Evolutionary conservation across 2,888 invertebrate genomes (phyloP), one percentile per base, ranked within the genome.

Genomic region (Lissonota sp.): DNA sequence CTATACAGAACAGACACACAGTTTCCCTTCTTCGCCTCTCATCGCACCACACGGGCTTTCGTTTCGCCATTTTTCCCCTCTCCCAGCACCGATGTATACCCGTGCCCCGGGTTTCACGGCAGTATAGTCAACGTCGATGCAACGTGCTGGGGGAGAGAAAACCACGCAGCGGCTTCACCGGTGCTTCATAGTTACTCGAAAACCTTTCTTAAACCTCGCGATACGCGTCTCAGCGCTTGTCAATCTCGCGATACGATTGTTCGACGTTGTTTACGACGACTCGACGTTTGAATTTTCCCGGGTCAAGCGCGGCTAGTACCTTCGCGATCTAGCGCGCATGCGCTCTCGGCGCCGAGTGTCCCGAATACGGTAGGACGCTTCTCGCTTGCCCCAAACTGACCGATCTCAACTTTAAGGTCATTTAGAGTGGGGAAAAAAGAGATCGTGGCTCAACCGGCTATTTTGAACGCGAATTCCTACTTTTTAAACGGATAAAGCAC

Each of bases 71-170:
- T 90, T 88, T 90, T 26, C 87, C 86, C 86, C 84, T 84, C 83
- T 79, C 83, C 66, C 69, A 42, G 39, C 39, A 49, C 10, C 84
- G 84, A 26, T 51, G 44, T 49, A 66, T 42, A 46, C 44, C 8
- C 67, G 49, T 26, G 39, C 49, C 60, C 39, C 14, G 57, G 58
- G 66, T 75, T 66, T 75, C 58, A 60, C 62, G 53, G 16, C 44
- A 44, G 12, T 49, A 58, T 49, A 81, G 81, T 70, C 71, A 74
- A 83, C 86, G 79, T 82, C 85, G 89, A 88, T 90, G 90, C 90
- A 89, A 86, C 87, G 86, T 87, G 88, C 88, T 88, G 87, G 53
- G 88, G 88, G 90, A 90, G 90, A 90, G 90, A 89, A 90, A 90
- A 26, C 26, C 81, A 74, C 58, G 90, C 86, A 84, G 79, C 85